phyloP scores from a whole-genome alignment of 2,888 invertebrate genomes.

The Drosophila demipolita region DNA sequence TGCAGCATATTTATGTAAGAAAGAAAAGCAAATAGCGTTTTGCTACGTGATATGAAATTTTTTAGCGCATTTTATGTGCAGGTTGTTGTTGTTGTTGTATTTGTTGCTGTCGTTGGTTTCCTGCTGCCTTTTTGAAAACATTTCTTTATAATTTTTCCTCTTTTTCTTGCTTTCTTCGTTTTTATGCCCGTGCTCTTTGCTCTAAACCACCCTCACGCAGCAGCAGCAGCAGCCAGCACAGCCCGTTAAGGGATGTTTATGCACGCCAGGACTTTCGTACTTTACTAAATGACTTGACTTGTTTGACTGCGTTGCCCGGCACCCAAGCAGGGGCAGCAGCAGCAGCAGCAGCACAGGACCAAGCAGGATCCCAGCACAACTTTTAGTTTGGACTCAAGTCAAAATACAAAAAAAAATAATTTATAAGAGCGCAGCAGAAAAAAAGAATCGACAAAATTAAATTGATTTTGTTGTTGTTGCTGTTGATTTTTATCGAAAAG shows the following conservation, averaged over 20 bases:
- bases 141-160: constrained; percentile 72
- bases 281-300: constrained; percentile 80
- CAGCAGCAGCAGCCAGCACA: constrained; percentile 16
- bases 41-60: constrained; percentile 78
- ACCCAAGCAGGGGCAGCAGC: constrained; percentile 33
- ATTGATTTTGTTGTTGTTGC: constrained; percentile 62
- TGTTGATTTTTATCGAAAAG: constrained; percentile 9
- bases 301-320: constrained; percentile 66
- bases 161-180: constrained; percentile 46
- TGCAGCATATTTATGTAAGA: constrained; percentile 54
- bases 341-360: constrained; percentile 12
- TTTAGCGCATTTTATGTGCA: constrained; percentile 77
- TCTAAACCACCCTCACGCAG: constrained; percentile 70
- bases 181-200: constrained; percentile 40
- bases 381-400: constrained; percentile 56
- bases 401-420: constrained; percentile 16
- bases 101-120: constrained; percentile 38
- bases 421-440: background rate
- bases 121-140: constrained; percentile 63
- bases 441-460: constrained; percentile 66
- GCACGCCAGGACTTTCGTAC: constrained; percentile 73
- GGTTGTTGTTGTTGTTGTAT: constrained; percentile 47
- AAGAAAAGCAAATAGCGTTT: constrained; percentile 25
- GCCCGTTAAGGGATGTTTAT: constrained; percentile 66
- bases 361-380: constrained; percentile 41